Conservation (phyloP, 2,888 invertebrate species). For the Plemyria rubiginata region DNA sequence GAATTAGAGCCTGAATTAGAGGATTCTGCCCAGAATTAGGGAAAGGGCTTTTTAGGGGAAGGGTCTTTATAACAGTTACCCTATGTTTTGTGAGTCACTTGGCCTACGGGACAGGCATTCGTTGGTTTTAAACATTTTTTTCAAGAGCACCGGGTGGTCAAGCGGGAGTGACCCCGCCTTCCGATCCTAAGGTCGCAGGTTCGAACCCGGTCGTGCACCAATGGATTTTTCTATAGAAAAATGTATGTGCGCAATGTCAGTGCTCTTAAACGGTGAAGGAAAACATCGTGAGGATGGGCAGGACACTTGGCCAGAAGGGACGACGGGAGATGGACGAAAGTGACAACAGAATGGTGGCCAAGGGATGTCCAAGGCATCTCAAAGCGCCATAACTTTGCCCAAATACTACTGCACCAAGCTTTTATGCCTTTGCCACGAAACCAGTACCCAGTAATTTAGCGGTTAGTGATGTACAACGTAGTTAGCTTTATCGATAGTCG, state of each 20-base stretch:
- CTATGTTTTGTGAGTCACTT: background rate
- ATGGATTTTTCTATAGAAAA: too few species aligned
- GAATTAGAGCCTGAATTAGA: conserved; percentile 21
- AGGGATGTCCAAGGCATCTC: too few species aligned
- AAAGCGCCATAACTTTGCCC: background rate
- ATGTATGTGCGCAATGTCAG: too few species aligned
- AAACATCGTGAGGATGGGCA: too few species aligned
- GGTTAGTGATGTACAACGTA: conserved; percentile 33
- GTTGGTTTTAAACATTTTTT: background rate
- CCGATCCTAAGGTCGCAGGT: too few species aligned
- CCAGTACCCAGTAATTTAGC: conserved; percentile 11
- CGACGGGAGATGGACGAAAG: too few species aligned
- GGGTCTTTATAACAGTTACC: background rate
- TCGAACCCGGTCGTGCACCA: too few species aligned
- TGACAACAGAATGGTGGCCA: too few species aligned
- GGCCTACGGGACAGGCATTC: background rate
- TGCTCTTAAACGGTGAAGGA: too few species aligned
- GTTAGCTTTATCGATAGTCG: conserved; percentile 35
- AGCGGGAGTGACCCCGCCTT: too few species aligned
- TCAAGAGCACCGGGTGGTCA: too few species aligned
- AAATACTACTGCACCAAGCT: background rate
- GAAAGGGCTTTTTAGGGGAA: conserved; percentile 3
- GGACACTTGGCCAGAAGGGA: too few species aligned
- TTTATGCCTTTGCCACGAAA: conserved; percentile 1
- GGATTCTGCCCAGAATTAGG: background rate